Evolutionary conservation across 1,140 invertebrate species (phyloP).

Genomic region (Cyrtorhinus lividipennis): DNA sequence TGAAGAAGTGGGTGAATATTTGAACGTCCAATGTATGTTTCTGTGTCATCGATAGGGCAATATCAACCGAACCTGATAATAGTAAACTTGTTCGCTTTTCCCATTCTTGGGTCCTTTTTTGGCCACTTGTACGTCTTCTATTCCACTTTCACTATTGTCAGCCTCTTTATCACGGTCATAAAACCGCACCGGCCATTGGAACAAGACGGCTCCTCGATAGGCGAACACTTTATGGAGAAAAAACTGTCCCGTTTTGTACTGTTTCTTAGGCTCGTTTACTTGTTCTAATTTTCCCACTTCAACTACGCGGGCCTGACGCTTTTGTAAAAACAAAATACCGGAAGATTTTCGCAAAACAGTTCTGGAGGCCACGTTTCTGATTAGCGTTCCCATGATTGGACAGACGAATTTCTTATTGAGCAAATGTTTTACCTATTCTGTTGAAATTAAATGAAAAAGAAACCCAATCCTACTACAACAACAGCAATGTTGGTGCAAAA

Average conservation of each 20-base stretch:
- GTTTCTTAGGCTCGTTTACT: background rate
- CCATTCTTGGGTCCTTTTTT: background rate
- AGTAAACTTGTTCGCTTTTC: background rate
- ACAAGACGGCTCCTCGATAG: conserved; percentile 86
- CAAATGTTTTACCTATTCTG: too few relatives aligned
- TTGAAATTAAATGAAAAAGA: too few relatives aligned
- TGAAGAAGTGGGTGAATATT: too few relatives aligned
- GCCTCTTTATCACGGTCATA: background rate
- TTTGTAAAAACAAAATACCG: too few relatives aligned
- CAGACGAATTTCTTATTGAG: too few relatives aligned
- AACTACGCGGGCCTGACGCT: background rate
- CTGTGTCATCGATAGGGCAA: too few relatives aligned
- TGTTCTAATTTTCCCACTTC: background rate
- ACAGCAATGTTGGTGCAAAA: too few relatives aligned
- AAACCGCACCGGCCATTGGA: conserved; percentile 39
- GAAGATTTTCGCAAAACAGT: too few relatives aligned
- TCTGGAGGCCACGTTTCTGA: too few relatives aligned
- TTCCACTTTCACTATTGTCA: background rate
- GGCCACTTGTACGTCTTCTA: background rate
- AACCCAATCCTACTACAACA: too few relatives aligned
- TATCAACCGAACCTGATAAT: background rate
- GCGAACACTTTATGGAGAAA: conserved; percentile 92
- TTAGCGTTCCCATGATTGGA: too few relatives aligned
- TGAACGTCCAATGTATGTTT: too few relatives aligned
- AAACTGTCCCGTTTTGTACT: conserved; percentile 84